Percentiles rank a stretch among this genome's conserved stretches.
Evolutionary conservation across 1,140 invertebrate species (phyloP).

Genomic region (Chelonus insularis): DNA sequence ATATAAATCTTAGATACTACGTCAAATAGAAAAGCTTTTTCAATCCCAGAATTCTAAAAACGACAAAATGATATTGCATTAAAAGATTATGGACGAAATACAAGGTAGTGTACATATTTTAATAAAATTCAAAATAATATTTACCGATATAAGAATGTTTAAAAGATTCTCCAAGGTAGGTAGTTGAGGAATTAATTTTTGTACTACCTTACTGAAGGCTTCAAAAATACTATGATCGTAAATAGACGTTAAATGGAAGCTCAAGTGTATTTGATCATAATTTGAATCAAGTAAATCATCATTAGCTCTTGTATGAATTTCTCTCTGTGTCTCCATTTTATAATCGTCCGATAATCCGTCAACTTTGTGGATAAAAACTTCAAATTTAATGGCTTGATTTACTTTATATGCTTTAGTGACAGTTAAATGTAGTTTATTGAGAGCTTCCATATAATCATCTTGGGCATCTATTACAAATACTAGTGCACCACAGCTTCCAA

Average conservation of each 20-base stretch:
- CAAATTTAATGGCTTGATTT: conserved; percentile 96
- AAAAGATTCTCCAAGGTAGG: conserved; percentile 96
- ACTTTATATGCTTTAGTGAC: conserved; percentile 95
- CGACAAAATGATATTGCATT: conserved; percentile 31
- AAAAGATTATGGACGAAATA: too few relatives aligned
- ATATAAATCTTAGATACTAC: conserved; percentile 99
- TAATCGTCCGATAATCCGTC: conserved; percentile 98
- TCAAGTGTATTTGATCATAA: conserved; percentile 82
- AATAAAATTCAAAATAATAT: conserved; percentile 4
- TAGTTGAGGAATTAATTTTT: conserved; percentile 97
- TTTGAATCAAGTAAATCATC: conserved; percentile 91
- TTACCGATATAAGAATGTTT: conserved; percentile 98
- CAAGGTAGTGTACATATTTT: too few relatives aligned
- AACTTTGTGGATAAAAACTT: conserved; percentile 98
- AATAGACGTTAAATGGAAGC: conserved; percentile 98
- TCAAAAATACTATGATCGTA: conserved; percentile 99
- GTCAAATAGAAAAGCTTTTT: conserved; percentile 98
- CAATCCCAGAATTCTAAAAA: conserved; percentile 93
- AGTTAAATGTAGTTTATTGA: conserved; percentile 89
- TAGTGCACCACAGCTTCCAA: conserved; percentile 91
- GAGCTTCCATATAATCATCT: conserved; percentile 96
- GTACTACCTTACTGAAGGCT: conserved; percentile 99
- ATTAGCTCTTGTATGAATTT: conserved; percentile 95
- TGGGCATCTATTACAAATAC: conserved; percentile 99
- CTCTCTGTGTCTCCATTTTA: conserved; percentile 97